A percentile compares a stretch with the other conserved stretches of the same genome.
These are phyloP conservation scores for Taxidea taxus DNA, from an alignment of 2,113 vertebrate genomes.

Conservation along the genomic window DNA sequence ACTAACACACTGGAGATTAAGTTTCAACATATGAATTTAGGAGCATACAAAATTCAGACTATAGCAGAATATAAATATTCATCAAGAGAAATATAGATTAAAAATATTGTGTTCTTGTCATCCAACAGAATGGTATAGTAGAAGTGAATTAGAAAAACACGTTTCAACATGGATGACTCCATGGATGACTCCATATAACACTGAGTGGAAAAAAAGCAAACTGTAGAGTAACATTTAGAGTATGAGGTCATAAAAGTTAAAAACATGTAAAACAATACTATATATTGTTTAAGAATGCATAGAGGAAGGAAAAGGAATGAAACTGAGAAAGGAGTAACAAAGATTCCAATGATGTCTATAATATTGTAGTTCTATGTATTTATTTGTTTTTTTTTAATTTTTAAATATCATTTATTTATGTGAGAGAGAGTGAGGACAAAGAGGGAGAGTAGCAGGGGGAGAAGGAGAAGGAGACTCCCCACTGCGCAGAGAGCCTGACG, in stretches of 20 bases:
- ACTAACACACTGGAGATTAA: background rate
- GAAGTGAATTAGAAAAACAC: background rate
- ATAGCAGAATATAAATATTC: background rate
- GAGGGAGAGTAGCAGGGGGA: background rate
- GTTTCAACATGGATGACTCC: background rate
- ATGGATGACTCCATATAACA: background rate
- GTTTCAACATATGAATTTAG: background rate
- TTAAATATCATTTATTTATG: background rate
- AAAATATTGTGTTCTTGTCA: background rate
- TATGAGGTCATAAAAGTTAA: background rate
- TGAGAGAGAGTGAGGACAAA: background rate
- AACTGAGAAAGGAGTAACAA: background rate
- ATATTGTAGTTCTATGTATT: background rate
- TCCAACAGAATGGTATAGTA: background rate
- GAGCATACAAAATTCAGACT: background rate
- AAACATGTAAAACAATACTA: background rate
- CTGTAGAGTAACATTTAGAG: background rate
- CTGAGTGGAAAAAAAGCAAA: background rate
- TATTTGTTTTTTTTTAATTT: background rate
- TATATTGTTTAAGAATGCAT: background rate
- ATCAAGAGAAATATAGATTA: background rate
- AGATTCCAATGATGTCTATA: background rate
- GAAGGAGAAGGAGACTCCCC: background rate
- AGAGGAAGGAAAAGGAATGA: background rate
- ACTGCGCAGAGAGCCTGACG: too few relatives aligned